Percentiles rank a stretch among this genome's conserved stretches.
These are phyloP conservation scores for Orchesella flavescens DNA, from an alignment of 2,888 invertebrate species.

Conservation along the genomic window DNA sequence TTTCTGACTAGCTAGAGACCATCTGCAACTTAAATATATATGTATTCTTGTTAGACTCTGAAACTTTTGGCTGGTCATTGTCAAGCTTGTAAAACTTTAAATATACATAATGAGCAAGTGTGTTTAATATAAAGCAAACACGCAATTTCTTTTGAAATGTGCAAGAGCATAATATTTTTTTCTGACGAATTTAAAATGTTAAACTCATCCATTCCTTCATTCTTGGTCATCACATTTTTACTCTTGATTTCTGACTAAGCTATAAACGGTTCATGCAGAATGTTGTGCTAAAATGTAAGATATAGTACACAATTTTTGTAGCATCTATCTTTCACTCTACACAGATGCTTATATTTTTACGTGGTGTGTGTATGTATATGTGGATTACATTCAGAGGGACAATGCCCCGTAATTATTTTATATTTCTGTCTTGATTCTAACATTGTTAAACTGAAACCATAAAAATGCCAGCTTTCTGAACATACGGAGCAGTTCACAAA, in stretches of 20 bases:
- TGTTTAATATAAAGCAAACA: slow-evolving; percentile 24
- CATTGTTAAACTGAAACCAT: slow-evolving; percentile 11
- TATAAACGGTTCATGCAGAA: too few relatives aligned
- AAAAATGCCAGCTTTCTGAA: neutral
- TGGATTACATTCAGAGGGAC: slow-evolving; percentile 40
- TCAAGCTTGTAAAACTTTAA: slow-evolving; percentile 47
- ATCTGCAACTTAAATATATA: too few relatives aligned
- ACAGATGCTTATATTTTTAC: neutral
- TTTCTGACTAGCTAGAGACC: too few relatives aligned
- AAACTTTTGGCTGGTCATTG: slow-evolving; percentile 5
- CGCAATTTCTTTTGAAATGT: slow-evolving; percentile 16
- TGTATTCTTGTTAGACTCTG: neutral
- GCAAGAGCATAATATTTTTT: neutral
- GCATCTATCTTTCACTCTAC: too few relatives aligned
- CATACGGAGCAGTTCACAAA: too few relatives aligned
- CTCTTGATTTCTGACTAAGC: too few relatives aligned
- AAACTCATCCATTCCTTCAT: neutral
- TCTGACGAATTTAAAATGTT: neutral
- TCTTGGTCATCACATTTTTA: too few relatives aligned
- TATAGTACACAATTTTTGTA: neutral
- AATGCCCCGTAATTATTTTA: slow-evolving; percentile 61
- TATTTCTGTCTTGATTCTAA: slow-evolving; percentile 19
- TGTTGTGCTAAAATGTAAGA: too few relatives aligned
- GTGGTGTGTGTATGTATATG: neutral
- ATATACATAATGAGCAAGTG: too few relatives aligned